Conservation (phyloP, 2,113 vertebrate species). For the Indicator maculatus region DNA sequence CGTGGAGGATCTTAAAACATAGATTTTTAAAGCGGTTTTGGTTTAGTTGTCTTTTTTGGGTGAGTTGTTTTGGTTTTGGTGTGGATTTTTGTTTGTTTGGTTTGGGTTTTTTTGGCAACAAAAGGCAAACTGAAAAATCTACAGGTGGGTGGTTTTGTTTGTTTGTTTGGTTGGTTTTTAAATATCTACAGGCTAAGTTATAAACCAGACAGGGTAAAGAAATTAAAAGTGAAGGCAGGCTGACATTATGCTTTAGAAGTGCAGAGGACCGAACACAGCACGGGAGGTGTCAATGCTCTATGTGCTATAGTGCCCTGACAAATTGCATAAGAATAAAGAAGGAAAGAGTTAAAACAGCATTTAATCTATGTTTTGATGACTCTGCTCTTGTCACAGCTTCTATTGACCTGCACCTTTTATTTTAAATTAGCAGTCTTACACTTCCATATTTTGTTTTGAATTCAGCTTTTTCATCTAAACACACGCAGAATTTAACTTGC, state of each 20-base stretch:
- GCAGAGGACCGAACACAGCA: background rate
- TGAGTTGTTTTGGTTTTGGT: too few species aligned
- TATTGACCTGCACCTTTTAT: background rate
- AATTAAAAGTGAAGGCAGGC: slow-evolving; percentile 35
- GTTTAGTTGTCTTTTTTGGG: background rate
- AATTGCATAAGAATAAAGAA: background rate
- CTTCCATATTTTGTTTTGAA: background rate
- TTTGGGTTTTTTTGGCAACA: background rate
- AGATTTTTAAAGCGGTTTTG: background rate
- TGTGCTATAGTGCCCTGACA: background rate
- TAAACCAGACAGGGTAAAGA: slow-evolving; percentile 16
- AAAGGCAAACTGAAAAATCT: background rate
- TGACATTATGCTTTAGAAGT: slow-evolving; percentile 23
- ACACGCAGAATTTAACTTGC: slow-evolving; percentile 19
- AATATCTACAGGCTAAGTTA: background rate
- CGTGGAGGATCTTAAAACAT: slow-evolving; percentile 45
- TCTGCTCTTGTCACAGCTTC: background rate
- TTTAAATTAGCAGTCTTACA: background rate
- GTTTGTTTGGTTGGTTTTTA: background rate
- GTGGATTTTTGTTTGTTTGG: background rate
- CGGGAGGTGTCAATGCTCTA: background rate
- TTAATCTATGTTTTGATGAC: background rate
- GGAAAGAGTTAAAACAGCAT: background rate
- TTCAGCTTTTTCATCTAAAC: background rate
- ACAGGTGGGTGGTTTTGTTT: background rate